Evolutionary conservation across 2,113 vertebrate genomes (phyloP).

Genomic region (Dolichallabes microphthalmus): DNA sequence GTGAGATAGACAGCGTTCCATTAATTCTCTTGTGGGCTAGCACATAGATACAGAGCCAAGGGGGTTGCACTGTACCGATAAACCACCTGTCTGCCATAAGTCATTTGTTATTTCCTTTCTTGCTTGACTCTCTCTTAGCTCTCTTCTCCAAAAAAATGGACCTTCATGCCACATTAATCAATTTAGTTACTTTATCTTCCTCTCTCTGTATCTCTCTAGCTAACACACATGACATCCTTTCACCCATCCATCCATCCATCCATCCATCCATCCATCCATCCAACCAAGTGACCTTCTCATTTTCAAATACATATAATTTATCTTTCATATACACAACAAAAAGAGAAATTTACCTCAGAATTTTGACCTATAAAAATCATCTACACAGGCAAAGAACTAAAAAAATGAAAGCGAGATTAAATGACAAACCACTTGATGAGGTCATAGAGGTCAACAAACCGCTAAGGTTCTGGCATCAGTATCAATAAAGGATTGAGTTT

Average conservation of each 20-base stretch:
- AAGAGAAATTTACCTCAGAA: not conserved
- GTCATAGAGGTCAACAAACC: constrained; percentile 46
- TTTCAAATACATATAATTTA: constrained; percentile 15
- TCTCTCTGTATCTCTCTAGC: constrained; percentile 11
- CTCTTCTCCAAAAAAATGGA: constrained; percentile 42
- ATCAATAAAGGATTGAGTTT: constrained; percentile 62
- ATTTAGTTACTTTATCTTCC: constrained; percentile 21
- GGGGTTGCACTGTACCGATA: constrained; percentile 37
- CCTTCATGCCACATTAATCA: constrained; percentile 56
- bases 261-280: constrained; percentile 15
- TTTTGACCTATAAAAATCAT: not conserved
- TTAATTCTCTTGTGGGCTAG: constrained; percentile 31
- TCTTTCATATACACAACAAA: not conserved
- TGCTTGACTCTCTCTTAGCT: constrained; percentile 40
- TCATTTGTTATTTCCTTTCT: constrained; percentile 61
- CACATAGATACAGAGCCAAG: not conserved
- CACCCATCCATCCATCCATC: constrained; percentile 10
- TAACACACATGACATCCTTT: constrained; percentile 8
- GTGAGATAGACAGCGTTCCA: constrained; percentile 18
- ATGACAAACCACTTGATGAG: constrained; percentile 14
- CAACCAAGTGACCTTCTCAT: not conserved
- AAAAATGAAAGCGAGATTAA: not conserved
- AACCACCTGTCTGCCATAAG: constrained; percentile 38
- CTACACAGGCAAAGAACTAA: not conserved
- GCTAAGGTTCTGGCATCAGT: constrained; percentile 54